Evolutionary conservation across 2,888 invertebrate genomes (phyloP).

Genomic region (Flexamia atlantica): DNA sequence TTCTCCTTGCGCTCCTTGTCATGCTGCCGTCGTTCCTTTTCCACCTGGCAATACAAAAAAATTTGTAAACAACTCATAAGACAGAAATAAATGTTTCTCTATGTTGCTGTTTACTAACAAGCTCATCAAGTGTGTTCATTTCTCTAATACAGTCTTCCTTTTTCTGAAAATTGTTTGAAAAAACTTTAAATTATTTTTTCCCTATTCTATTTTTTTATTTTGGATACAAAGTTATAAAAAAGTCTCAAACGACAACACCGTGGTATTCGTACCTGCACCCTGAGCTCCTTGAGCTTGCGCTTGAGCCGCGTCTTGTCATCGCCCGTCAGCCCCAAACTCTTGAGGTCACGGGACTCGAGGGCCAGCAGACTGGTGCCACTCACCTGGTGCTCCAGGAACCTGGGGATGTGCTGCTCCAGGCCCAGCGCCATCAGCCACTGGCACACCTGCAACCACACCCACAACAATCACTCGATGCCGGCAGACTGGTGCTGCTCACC

Average conservation of each 20-base stretch:
- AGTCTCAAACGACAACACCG: too few species aligned
- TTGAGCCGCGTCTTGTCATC: conserved; percentile 92
- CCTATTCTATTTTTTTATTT: too few species aligned
- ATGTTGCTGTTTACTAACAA: too few species aligned
- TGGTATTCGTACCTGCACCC: conserved; percentile 81
- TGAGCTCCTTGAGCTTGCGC: conserved; percentile 90
- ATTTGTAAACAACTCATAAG: too few species aligned
- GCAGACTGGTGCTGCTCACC: conserved; percentile 91
- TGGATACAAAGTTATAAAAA: too few species aligned
- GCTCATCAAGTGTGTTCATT: too few species aligned
- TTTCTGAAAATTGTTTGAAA: too few species aligned
- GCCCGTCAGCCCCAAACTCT: conserved; percentile 87
- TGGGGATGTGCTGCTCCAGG: conserved; percentile 91
- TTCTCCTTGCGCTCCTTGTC: conserved; percentile 92
- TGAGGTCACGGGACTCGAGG: conserved; percentile 94
- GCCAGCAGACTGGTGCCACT: conserved; percentile 92
- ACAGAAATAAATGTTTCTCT: too few species aligned
- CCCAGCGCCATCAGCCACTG: conserved; percentile 92
- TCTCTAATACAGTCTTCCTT: too few species aligned
- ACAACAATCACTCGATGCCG: conserved; percentile 87
- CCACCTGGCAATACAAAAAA: conserved; percentile 74
- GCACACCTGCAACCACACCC: too few species aligned
- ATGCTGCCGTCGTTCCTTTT: conserved; percentile 84
- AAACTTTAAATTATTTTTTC: too few species aligned
- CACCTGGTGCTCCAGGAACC: conserved; percentile 92